Evolutionary conservation across 2,888 invertebrate species (phyloP).

Genomic region (Dexiosoma caninum): DNA sequence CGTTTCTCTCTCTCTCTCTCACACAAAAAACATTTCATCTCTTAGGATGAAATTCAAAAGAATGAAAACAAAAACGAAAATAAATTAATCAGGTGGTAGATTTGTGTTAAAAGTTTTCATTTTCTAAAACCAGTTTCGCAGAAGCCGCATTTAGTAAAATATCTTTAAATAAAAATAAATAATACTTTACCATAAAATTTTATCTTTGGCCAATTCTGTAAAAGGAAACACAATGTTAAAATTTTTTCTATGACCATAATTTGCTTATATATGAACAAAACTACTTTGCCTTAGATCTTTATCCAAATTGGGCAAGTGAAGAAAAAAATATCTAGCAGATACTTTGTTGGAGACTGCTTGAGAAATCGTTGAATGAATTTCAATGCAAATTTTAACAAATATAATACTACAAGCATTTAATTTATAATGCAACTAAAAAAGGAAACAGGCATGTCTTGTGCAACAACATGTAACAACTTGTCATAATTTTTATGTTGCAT

Average conservation of each 20-base stretch:
- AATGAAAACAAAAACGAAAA: background rate
- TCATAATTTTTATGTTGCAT: constrained; percentile 60
- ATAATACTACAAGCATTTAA: constrained; percentile 47
- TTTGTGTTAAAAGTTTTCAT: background rate
- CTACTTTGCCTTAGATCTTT: constrained; percentile 30
- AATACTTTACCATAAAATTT: background rate
- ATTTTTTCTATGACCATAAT: constrained; percentile 31
- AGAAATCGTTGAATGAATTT: constrained; percentile 46
- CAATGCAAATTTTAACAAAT: constrained; percentile 53
- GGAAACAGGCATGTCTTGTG: constrained; percentile 56
- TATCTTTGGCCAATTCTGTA: background rate
- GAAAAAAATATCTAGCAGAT: background rate
- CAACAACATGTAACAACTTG: constrained; percentile 61
- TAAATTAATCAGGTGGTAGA: constrained; percentile 15
- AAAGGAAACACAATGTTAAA: constrained; percentile 20
- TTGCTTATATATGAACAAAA: too few relatives aligned
- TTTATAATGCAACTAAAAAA: constrained; percentile 40
- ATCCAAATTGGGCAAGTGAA: background rate
- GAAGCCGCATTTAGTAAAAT: background rate
- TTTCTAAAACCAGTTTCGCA: background rate
- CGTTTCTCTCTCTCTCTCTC: background rate
- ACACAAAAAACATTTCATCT: too few relatives aligned
- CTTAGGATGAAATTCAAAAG: too few relatives aligned
- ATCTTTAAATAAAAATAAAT: background rate
- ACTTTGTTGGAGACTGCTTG: constrained; percentile 20